Conservation (phyloP, 2,113 vertebrate species). For the Glaucomys volans region DNA sequence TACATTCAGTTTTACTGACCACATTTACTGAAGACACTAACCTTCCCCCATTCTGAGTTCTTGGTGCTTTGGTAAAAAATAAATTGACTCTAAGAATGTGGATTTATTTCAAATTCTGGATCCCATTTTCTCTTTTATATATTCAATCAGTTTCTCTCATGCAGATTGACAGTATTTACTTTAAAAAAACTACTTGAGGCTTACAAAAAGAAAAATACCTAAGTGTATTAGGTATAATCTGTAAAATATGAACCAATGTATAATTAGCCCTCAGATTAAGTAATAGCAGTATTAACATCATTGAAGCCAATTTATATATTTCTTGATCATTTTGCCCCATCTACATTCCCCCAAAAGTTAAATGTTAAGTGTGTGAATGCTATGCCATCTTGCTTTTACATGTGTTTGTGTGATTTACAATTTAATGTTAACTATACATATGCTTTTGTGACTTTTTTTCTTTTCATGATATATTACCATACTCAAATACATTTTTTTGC, state of each 20-base stretch:
- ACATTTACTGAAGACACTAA: background rate
- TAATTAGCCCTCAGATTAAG: background rate
- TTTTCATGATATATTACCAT: background rate
- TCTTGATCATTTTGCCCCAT: background rate
- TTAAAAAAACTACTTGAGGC: background rate
- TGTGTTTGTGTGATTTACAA: background rate
- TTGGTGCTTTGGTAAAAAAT: background rate
- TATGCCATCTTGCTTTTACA: background rate
- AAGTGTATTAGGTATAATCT: background rate
- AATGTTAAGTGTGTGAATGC: accelerated
- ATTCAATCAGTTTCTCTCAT: background rate
- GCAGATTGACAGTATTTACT: background rate
- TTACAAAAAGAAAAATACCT: background rate
- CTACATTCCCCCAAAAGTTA: background rate
- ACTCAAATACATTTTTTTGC: background rate
- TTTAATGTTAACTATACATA: background rate
- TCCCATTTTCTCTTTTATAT: background rate
- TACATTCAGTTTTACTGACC: background rate
- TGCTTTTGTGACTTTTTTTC: background rate
- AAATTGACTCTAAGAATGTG: too few relatives aligned
- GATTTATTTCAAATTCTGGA: background rate
- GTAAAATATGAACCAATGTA: background rate
- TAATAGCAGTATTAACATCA: too few relatives aligned
- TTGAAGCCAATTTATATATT: background rate
- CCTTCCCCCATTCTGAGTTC: background rate